Conservation (phyloP, 2,888 invertebrate species). For the Melinaea marsaeus region DNA sequence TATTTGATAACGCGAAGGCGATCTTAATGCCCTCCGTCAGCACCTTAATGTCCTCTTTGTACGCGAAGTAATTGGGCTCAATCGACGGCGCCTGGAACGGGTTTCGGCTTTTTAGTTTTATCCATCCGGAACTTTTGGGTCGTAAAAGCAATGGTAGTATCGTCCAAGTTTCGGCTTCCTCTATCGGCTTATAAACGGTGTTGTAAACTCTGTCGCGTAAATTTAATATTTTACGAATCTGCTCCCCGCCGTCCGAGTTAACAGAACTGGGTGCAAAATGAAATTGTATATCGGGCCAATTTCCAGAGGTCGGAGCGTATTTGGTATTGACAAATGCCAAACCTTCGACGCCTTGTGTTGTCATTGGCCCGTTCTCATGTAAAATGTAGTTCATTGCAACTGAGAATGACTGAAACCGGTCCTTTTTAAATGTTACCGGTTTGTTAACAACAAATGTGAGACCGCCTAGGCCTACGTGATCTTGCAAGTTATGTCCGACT, state of each 20-base stretch:
- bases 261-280: constrained; percentile 92
- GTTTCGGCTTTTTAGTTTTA: constrained; percentile 88
- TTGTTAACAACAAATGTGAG: constrained; percentile 89
- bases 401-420: constrained; percentile 85
- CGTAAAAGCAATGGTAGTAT: constrained; percentile 88
- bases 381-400: constrained; percentile 89
- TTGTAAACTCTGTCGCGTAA: constrained; percentile 89
- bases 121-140: constrained; percentile 91
- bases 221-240: constrained; percentile 86
- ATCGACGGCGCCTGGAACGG: constrained; percentile 90
- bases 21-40: constrained; percentile 91
- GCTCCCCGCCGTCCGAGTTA: constrained; percentile 89
- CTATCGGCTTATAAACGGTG: constrained; percentile 89
- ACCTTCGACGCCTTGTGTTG: constrained; percentile 90
- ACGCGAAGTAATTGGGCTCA: constrained; percentile 94
- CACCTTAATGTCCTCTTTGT: constrained; percentile 87
- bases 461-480: constrained; percentile 92
- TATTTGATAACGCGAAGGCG: constrained; percentile 87
- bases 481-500: constrained; percentile 91
- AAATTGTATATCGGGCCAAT: constrained; percentile 92
- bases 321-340: constrained; percentile 92
- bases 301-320: constrained; percentile 85
- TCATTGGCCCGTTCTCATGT: constrained; percentile 90
- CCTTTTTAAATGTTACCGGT: constrained; percentile 86
- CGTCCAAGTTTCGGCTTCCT: constrained; percentile 89